phyloP scores from a whole-genome alignment of 92 coral and sea anemone species.

The Pocillopora grandis region DNA sequence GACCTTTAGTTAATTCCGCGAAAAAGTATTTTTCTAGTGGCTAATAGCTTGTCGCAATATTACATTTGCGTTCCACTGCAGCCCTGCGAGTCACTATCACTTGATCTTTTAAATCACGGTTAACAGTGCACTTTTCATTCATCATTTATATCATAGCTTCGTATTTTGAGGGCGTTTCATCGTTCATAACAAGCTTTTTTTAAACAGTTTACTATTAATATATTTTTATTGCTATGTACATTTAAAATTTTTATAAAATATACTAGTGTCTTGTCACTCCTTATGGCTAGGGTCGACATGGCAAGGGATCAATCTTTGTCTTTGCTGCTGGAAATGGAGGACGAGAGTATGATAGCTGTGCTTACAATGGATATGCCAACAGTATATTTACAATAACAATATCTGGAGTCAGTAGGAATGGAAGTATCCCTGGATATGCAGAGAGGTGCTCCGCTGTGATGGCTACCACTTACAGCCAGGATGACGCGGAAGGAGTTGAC shows the following conservation, averaged over 20 bases:
- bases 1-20: too few species aligned
- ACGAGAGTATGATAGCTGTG: constrained; percentile 32
- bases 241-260: neutral
- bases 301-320: constrained; percentile 55
- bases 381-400: constrained; percentile 47
- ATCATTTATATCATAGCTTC: too few species aligned
- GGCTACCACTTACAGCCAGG: constrained; percentile 59
- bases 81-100: too few species aligned
- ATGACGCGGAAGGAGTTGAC: constrained; percentile 3
- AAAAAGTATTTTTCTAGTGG: too few species aligned
- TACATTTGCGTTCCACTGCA: too few species aligned
- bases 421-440: constrained; percentile 47
- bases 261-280: neutral
- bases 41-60: too few species aligned
- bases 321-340: constrained; percentile 62
- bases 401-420: constrained; percentile 48
- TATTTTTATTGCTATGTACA: too few species aligned
- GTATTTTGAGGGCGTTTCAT: too few species aligned
- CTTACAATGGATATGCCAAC: constrained; percentile 60
- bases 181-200: too few species aligned
- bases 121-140: too few species aligned
- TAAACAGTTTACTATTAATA: too few species aligned
- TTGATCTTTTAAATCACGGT: too few species aligned
- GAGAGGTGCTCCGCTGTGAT: constrained; percentile 55
- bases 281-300: constrained; percentile 35